Percentiles rank a stretch among this genome's conserved stretches.
phyloP scores from a whole-genome alignment of 2,113 vertebrate genomes.

The Eurypyga helias region DNA sequence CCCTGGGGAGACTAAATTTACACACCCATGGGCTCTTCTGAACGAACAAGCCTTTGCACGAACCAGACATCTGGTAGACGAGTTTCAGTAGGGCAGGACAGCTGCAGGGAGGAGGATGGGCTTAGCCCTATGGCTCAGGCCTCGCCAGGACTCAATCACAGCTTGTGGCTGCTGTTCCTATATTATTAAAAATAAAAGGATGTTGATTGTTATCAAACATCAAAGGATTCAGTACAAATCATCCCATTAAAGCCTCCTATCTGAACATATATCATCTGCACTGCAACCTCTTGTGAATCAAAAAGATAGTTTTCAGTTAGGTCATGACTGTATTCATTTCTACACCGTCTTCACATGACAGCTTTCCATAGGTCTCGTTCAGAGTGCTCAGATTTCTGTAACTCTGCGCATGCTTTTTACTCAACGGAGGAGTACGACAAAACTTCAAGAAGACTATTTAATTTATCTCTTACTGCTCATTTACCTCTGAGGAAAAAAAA shows the following conservation, averaged over 20 bases:
- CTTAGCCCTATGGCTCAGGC: background rate
- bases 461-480: background rate
- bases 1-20: background rate
- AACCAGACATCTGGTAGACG: background rate
- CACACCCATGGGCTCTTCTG: background rate
- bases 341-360: background rate
- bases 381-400: background rate
- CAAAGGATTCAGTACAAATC: conserved; percentile 46
- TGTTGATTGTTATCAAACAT: conserved; percentile 56
- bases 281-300: background rate
- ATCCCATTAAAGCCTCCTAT: conserved; percentile 43
- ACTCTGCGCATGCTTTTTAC: background rate
- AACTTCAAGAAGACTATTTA: background rate
- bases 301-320: background rate
- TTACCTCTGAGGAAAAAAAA: background rate
- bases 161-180: background rate
- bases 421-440: background rate
- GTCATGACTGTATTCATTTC: background rate
- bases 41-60: background rate
- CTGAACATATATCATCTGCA: background rate
- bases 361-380: background rate
- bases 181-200: conserved; percentile 47
- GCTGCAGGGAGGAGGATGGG: background rate
- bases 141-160: background rate
- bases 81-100: background rate